Evolutionary conservation across 2,113 vertebrate species (phyloP).

Genomic region (Podiceps cristatus): DNA sequence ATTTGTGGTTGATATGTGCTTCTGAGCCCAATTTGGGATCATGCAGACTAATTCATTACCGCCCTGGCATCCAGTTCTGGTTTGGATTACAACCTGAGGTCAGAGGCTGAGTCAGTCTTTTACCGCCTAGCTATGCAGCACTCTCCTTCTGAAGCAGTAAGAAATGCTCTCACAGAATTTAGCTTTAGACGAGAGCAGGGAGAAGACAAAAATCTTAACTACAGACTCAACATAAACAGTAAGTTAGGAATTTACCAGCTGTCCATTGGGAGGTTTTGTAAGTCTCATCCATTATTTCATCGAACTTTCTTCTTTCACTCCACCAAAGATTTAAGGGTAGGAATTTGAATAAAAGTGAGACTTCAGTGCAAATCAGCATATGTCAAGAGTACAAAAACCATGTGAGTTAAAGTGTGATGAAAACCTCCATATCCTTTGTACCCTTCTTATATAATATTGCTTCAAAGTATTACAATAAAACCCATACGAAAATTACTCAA

Average conservation of each 20-base stretch:
- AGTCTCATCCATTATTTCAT: constrained; percentile 76
- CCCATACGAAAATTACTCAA: neutral
- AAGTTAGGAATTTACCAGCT: constrained; percentile 67
- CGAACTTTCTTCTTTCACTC: constrained; percentile 77
- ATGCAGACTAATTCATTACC: neutral
- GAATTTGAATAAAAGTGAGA: neutral
- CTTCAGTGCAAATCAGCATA: neutral
- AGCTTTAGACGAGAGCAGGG: neutral
- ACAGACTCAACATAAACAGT: neutral
- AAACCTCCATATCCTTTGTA: neutral
- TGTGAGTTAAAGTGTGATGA: neutral
- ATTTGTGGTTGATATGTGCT: neutral
- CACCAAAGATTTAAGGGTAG: constrained; percentile 77
- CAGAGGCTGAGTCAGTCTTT: neutral
- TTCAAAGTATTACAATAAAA: neutral
- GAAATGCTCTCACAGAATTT: neutral
- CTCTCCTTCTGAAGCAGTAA: neutral
- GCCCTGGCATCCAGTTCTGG: neutral
- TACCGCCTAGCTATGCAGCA: neutral
- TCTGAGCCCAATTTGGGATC: neutral
- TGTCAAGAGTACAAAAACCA: neutral
- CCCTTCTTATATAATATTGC: neutral
- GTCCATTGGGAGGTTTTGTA: constrained; percentile 77
- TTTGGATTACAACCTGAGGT: neutral
- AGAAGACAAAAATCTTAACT: neutral